Conservation (phyloP, 1,140 invertebrate genomes). For the Pectinophora gossypiella region DNA sequence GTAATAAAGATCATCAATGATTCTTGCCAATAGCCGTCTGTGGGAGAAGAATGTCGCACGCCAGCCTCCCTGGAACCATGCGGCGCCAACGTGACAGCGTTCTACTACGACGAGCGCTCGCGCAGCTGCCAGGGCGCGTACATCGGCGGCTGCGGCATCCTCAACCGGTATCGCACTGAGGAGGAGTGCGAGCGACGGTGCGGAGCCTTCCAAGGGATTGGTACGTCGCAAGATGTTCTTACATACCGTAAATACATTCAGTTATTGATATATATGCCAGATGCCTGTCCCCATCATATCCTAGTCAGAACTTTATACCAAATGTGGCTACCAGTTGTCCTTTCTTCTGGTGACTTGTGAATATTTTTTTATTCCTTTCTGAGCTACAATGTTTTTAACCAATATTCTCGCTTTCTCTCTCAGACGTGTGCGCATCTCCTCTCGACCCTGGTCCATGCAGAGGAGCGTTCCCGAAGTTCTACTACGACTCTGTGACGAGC, state of each 20-base stretch:
- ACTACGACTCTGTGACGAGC: conserved; percentile 77
- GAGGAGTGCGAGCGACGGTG: conserved; percentile 91
- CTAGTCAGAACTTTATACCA: no score
- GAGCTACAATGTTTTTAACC: no score
- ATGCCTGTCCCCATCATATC: no score
- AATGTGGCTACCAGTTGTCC: no score
- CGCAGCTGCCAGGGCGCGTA: conserved; percentile 80
- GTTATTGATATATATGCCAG: no score
- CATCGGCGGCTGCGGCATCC: conserved; percentile 86
- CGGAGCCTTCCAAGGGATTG: conserved; percentile 82
- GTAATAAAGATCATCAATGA: no score
- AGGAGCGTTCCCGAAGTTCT: conserved; percentile 79
- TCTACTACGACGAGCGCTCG: conserved; percentile 82
- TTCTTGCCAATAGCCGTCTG: background rate
- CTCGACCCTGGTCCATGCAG: conserved; percentile 83
- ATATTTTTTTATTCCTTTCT: no score
- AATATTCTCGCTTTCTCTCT: no score
- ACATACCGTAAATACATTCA: no score
- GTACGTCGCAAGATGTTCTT: no score
- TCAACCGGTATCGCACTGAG: conserved; percentile 85
- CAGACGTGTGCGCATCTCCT: conserved; percentile 80
- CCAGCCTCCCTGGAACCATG: conserved; percentile 76
- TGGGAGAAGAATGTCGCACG: conserved; percentile 31
- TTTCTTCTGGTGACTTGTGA: no score
- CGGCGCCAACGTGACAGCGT: conserved; percentile 79